Conservation (phyloP, 2,797 vertebrate species). For the Adelosebastes latens region DNA sequence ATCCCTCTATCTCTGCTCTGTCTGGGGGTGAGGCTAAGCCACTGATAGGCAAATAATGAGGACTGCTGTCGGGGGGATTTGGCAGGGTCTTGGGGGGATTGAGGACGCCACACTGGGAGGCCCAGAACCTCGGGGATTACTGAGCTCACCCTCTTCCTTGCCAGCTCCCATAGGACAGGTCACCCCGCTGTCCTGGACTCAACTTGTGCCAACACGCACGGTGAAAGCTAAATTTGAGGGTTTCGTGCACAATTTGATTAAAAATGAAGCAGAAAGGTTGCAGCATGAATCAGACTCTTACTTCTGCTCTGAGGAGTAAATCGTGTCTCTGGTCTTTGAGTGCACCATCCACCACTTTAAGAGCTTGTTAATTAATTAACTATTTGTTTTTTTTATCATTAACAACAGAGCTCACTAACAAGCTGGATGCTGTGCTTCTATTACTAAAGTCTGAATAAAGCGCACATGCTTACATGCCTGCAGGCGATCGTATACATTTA, state of each 20-base stretch:
- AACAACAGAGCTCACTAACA: constrained; percentile 1
- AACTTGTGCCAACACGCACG: background rate
- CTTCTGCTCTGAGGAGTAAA: background rate
- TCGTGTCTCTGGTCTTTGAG: background rate
- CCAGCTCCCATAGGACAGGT: constrained; percentile 22
- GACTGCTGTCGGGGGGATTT: constrained; percentile 59
- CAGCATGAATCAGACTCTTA: background rate
- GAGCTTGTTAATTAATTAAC: constrained; percentile 11
- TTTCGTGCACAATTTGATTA: constrained; percentile 22
- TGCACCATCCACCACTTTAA: background rate
- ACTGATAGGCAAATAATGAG: constrained; percentile 60
- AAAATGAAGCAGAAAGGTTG: constrained; percentile 7
- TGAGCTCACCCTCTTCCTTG: constrained; percentile 29
- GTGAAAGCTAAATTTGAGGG: constrained; percentile 11
- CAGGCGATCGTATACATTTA: background rate
- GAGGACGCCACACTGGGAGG: constrained; percentile 58
- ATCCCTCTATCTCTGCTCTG: constrained; percentile 32
- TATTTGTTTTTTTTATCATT: constrained; percentile 1
- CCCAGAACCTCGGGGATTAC: constrained; percentile 67
- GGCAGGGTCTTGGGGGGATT: constrained; percentile 49
- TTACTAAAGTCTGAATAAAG: constrained; percentile 9
- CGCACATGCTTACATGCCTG: constrained; percentile 17
- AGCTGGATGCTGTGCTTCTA: constrained; percentile 6
- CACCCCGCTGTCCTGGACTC: background rate
- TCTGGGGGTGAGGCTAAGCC: constrained; percentile 51